phyloP scores from a whole-genome alignment of 2,797 vertebrate genomes.

The Yasuhikotakia modesta region DNA sequence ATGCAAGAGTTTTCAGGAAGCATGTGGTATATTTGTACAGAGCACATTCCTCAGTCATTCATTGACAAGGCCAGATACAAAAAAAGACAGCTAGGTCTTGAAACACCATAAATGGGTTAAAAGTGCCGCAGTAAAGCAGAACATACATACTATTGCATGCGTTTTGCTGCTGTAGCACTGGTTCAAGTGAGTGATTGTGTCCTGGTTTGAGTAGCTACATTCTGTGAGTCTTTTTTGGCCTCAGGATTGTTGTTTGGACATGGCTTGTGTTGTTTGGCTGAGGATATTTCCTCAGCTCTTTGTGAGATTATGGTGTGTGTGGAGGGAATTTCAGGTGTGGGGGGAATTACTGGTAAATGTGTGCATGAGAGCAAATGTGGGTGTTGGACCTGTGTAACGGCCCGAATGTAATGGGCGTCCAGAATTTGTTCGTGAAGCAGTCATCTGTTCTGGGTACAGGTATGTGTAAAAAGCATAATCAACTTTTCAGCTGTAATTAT shows the following conservation, averaged over 20 bases:
- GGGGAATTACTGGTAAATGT: slow-evolving; percentile 19
- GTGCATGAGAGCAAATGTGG: slow-evolving; percentile 45
- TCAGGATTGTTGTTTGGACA: slow-evolving; percentile 56
- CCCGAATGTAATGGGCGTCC: slow-evolving; percentile 13
- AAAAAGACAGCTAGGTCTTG: slow-evolving; percentile 18
- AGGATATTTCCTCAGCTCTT: slow-evolving; percentile 61
- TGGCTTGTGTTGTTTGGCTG: slow-evolving; percentile 64
- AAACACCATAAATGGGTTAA: slow-evolving; percentile 7
- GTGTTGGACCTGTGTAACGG: slow-evolving; percentile 27
- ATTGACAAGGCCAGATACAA: slow-evolving; percentile 36
- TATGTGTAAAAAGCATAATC: slow-evolving; percentile 72
- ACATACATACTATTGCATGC: slow-evolving; percentile 9
- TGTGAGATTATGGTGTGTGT: slow-evolving; percentile 54
- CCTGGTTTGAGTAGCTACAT: slow-evolving; percentile 67
- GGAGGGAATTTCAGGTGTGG: slow-evolving; percentile 36
- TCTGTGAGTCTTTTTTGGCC: slow-evolving; percentile 65
- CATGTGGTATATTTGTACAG: slow-evolving; percentile 49
- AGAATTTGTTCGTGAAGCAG: slow-evolving; percentile 53
- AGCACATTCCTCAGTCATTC: slow-evolving; percentile 45
- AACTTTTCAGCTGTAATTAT: slow-evolving; percentile 67
- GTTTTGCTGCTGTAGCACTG: slow-evolving; percentile 53
- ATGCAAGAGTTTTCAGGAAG: slow-evolving; percentile 42
- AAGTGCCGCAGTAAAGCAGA: slow-evolving; percentile 14
- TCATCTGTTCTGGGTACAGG: slow-evolving; percentile 68
- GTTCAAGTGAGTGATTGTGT: slow-evolving; percentile 62